These are phyloP conservation scores for Caenorhabditis japonica DNA, from an alignment of 2,888 invertebrate species.

Conservation along the genomic window DNA sequence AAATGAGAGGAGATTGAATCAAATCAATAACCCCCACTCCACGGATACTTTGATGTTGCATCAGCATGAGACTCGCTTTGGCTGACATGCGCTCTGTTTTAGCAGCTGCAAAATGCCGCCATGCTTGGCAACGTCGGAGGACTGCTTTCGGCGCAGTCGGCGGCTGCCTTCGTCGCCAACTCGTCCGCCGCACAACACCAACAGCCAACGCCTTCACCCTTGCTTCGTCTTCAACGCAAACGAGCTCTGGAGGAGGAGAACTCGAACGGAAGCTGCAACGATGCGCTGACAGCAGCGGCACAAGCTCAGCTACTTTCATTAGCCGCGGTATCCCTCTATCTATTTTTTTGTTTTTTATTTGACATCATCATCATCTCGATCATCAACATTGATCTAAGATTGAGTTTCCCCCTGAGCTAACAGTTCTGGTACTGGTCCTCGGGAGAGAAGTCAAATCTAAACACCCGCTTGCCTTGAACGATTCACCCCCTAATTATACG, in stretches of 20 bases:
- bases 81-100: conserved; percentile 70
- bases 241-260: conserved; percentile 51
- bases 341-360: conserved; percentile 8
- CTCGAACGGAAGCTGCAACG: conserved; percentile 23
- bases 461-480: neutral
- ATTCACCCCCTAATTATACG: neutral
- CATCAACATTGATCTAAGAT: no score
- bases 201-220: conserved; percentile 39
- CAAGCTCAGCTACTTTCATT: conserved; percentile 46
- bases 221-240: conserved; percentile 45
- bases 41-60: conserved; percentile 23
- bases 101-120: conserved; percentile 69
- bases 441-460: neutral
- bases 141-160: conserved; percentile 47
- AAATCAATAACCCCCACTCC: conserved; percentile 20
- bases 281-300: conserved; percentile 36
- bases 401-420: no score
- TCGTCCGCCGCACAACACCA: conserved; percentile 27
- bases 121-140: conserved; percentile 58
- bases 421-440: neutral
- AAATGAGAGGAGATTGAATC: neutral
- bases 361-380: neutral
- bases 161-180: conserved; percentile 40
- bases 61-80: conserved; percentile 61
- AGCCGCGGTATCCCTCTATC: conserved; percentile 53